Evolutionary conservation across 1,140 invertebrate species (phyloP), one percentile per base, ranked within the genome.

Genomic region (Hylyphantes graminicola): DNA sequence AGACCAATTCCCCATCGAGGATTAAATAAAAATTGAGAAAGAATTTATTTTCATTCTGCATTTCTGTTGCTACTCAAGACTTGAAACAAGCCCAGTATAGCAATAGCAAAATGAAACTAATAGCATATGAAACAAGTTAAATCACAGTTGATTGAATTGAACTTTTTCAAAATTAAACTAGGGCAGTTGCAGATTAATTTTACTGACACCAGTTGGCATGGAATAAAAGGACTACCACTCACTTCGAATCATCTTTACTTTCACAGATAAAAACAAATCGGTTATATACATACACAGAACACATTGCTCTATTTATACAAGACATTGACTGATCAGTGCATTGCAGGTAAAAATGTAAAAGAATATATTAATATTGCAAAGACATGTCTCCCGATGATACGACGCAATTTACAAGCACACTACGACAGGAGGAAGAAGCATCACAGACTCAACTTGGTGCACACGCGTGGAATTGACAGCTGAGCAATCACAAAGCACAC

Each of bases 361-460:
- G 79, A 81, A 81, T 81, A 81, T 81, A 81, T 81, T 68, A 73
- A 81, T 81, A 81, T 81, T 72, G 79, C 68, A 63, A 73, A 78
- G 17, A 78, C 63, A 65, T 64, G 55, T 53, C 61, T 70, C 54
- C 50, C 65, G 51, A 59, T 68, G 67, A 64, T 53, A 54, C 51
- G 68, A 51, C 50, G 77, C 77, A 80, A 80, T 80, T 51, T 80
- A 80, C 77, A 80, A 80, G 77, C 63, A 53, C 17, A 78, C n/a
- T 67, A 67, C 17, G 65, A 67, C 64, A 80, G 59, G 70, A 80
- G 50, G 53, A 50, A 21, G 74, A 64, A 67, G 76, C 76, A 78
- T 78, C 76, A 78, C 76, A 67, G 76, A 78, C 76, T 78, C 65
- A 78, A 78, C 17, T 65, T 78, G 61, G 65, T 78, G 76, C 63